A percentile compares a stretch with the other conserved stretches of the same genome.
Evolutionary conservation across 1,140 invertebrate genomes (phyloP).

Genomic region (Drosophila pseudoobscura): DNA sequence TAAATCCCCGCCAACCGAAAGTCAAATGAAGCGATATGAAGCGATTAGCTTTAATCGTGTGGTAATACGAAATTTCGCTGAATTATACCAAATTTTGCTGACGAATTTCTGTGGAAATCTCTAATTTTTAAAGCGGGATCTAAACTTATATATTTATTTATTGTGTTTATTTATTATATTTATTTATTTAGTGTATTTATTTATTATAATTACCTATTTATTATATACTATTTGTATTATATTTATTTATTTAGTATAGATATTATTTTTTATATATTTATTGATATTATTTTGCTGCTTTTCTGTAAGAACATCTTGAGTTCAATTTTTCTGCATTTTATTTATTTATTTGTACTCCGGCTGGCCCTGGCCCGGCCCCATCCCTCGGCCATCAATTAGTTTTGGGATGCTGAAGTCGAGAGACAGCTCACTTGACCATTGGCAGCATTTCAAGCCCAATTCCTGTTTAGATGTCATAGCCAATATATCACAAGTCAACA

Average conservation of each 20-base stretch:
- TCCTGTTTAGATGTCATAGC: slow-evolving; percentile 44
- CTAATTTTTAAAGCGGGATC: too few relatives aligned
- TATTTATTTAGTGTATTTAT: neutral
- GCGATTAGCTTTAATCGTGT: too few relatives aligned
- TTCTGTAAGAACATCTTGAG: neutral
- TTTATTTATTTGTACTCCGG: slow-evolving; percentile 3
- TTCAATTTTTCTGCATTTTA: neutral
- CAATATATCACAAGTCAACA: slow-evolving; percentile 52
- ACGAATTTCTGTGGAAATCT: too few relatives aligned
- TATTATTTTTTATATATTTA: neutral
- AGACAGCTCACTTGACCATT: slow-evolving; percentile 25
- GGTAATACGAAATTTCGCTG: too few relatives aligned
- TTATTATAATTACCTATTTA: neutral
- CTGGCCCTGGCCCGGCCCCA: neutral
- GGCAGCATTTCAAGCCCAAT: slow-evolving; percentile 50
- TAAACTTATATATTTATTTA: too few relatives aligned
- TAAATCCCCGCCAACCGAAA: too few relatives aligned
- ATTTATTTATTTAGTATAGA: too few relatives aligned
- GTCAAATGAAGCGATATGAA: too few relatives aligned
- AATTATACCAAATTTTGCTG: too few relatives aligned
- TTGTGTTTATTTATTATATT: neutral
- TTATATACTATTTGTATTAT: too few relatives aligned
- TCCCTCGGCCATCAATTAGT: slow-evolving; percentile 31
- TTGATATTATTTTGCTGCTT: neutral
- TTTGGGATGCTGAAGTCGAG: slow-evolving; percentile 19